A percentile compares a stretch with the other conserved stretches of the same genome.
Conservation (phyloP, 2,888 invertebrate genomes). For the Aspidapion aeneum region DNA sequence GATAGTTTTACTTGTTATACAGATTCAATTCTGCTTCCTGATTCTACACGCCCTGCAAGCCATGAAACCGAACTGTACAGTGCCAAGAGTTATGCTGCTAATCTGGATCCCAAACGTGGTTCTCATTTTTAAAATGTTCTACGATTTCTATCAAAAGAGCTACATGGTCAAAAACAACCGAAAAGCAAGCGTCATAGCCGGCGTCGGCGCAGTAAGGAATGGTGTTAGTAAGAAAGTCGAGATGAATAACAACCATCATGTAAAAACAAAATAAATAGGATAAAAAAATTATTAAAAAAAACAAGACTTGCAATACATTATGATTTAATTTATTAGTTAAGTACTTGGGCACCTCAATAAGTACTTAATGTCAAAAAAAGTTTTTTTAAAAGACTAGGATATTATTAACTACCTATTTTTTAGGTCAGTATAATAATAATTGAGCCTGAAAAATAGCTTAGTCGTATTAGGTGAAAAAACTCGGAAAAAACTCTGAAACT, state of each 20-base stretch:
- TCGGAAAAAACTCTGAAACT: too few species aligned
- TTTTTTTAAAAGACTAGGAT: too few species aligned
- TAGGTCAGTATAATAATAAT: too few species aligned
- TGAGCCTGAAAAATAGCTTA: too few species aligned
- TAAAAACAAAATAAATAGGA: not conserved
- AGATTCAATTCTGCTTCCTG: slow-evolving; percentile 67
- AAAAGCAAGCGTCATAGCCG: too few species aligned
- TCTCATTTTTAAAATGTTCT: slow-evolving; percentile 68
- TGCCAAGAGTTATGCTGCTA: slow-evolving; percentile 50
- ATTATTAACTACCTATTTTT: too few species aligned
- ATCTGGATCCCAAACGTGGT: slow-evolving; percentile 61
- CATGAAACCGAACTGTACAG: slow-evolving; percentile 55
- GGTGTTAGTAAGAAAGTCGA: not conserved
- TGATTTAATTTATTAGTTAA: too few species aligned
- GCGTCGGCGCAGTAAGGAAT: not conserved
- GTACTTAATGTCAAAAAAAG: too few species aligned
- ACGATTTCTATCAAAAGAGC: slow-evolving; percentile 61
- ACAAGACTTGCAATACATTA: not conserved
- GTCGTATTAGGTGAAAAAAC: too few species aligned
- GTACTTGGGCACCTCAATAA: too few species aligned
- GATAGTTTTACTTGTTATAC: too few species aligned
- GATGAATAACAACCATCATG: not conserved
- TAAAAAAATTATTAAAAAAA: slow-evolving; percentile 6
- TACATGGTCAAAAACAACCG: slow-evolving; percentile 45
- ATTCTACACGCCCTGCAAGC: slow-evolving; percentile 55